These are phyloP conservation scores for Hormiphora californensis DNA, from an alignment of 37 sponge, comb jelly and placozoan genomes.

Conservation along the genomic window DNA sequence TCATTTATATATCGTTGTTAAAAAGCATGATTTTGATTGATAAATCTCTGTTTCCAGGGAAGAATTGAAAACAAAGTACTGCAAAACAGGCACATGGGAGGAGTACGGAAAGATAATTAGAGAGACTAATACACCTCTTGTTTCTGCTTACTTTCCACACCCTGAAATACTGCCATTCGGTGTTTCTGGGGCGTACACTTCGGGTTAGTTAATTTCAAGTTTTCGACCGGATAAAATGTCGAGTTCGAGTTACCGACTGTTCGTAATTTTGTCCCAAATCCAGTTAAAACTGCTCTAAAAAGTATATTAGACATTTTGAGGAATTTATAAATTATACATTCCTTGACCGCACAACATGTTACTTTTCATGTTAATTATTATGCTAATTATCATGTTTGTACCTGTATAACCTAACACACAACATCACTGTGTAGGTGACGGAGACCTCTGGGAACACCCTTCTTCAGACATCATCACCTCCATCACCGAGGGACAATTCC, in stretches of 20 bases:
- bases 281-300: too few relatives aligned
- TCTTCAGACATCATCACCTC: background rate
- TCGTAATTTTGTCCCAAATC: too few relatives aligned
- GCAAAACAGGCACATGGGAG: background rate
- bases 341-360: too few relatives aligned
- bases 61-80: background rate
- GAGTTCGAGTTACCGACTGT: too few relatives aligned
- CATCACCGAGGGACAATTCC: slow-evolving; percentile 9
- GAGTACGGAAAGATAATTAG: background rate
- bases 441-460: too few relatives aligned
- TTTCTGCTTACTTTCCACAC: background rate
- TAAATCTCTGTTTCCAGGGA: background rate
- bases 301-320: too few relatives aligned
- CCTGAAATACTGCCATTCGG: background rate
- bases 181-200: background rate
- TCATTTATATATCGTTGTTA: background rate
- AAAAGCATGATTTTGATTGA: background rate
- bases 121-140: background rate
- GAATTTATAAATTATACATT: too few relatives aligned
- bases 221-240: too few relatives aligned
- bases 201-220: background rate
- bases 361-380: too few relatives aligned
- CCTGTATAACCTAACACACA: too few relatives aligned
- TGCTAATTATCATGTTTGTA: too few relatives aligned
- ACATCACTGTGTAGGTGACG: too few relatives aligned